phyloP scores from a whole-genome alignment of 2,797 vertebrate genomes.

The Propithecus perrieri region DNA sequence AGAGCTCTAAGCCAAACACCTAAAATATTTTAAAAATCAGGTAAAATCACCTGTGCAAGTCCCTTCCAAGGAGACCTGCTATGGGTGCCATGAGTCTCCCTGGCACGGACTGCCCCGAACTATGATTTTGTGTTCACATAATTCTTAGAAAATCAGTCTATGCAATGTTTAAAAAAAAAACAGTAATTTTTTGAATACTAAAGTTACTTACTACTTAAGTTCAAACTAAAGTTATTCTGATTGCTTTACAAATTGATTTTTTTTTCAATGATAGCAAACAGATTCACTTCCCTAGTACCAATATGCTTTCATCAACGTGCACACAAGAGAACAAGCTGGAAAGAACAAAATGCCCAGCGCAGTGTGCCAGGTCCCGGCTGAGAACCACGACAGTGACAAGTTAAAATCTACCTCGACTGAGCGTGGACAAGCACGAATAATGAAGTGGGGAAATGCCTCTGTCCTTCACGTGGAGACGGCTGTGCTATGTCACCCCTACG shows the following conservation, averaged over 20 bases:
- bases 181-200: not conserved
- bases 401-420: rapidly evolving
- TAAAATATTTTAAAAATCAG: not conserved
- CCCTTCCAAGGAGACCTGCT: not conserved
- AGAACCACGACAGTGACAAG: not conserved
- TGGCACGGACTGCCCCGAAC: too few species aligned
- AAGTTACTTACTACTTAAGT: too few species aligned
- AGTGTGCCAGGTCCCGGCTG: not conserved
- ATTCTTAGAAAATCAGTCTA: not conserved
- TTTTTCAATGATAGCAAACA: not conserved
- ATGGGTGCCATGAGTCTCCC: rapidly evolving
- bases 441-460: rapidly evolving
- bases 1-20: not conserved
- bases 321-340: not conserved
- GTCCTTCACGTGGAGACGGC: rapidly evolving
- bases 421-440: rapidly evolving
- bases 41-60: not conserved
- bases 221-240: not conserved
- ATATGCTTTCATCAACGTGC: not conserved
- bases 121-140: not conserved
- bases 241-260: not conserved
- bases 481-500: rapidly evolving
- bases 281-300: not conserved
- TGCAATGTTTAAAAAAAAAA: not conserved
- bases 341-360: rapidly evolving